These are phyloP conservation scores for Cydia strobilella DNA, from an alignment of 1,140 invertebrate genomes.

Conservation along the genomic window DNA sequence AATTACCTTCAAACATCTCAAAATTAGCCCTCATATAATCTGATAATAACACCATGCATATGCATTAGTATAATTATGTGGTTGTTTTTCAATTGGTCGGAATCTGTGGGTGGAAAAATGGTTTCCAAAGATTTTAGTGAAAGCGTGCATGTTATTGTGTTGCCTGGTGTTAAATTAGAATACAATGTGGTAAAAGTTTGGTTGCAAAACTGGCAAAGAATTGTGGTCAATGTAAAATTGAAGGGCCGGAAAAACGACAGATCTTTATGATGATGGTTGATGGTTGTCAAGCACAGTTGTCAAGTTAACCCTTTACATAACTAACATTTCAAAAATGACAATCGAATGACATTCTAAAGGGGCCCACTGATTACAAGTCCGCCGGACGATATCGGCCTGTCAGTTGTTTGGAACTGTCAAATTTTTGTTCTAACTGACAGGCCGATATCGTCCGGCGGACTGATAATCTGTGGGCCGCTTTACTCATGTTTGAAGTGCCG, in stretches of 20 bases:
- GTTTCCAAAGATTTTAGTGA: neutral
- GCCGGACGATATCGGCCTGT: no score
- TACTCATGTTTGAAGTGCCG: no score
- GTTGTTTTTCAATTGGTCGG: neutral
- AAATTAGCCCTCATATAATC: neutral
- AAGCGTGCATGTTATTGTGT: neutral
- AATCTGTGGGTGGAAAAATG: neutral
- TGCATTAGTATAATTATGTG: neutral
- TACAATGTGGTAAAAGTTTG: conserved; percentile 14
- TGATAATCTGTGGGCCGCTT: no score
- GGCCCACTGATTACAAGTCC: no score
- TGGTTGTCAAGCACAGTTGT: neutral
- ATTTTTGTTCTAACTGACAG: no score
- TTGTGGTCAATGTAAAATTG: conserved; percentile 10
- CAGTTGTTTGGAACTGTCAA: no score
- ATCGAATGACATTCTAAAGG: no score
- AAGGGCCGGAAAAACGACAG: neutral
- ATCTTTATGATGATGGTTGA: no score
- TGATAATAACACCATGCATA: neutral
- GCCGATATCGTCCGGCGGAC: no score
- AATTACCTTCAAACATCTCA: neutral
- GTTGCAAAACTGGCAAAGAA: neutral
- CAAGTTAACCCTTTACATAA: no score
- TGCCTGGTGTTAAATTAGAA: neutral
- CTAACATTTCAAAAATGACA: no score